Percentiles rank a stretch among this genome's conserved stretches.
Conservation (phyloP, 2,113 vertebrate genomes). For the Pterophyllum scalare region DNA sequence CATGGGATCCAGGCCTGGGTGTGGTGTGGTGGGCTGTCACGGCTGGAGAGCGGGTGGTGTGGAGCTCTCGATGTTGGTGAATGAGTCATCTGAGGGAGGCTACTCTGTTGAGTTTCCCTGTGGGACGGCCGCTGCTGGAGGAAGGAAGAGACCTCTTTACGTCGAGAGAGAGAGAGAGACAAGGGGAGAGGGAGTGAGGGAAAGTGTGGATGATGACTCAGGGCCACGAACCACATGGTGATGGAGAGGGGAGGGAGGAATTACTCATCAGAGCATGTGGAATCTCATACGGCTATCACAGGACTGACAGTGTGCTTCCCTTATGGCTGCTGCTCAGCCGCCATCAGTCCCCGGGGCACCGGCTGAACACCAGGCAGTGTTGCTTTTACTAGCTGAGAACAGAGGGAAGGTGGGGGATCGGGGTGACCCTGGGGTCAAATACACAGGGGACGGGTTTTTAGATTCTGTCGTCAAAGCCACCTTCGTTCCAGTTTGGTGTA, state of each 20-base stretch:
- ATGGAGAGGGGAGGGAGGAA: slow-evolving; percentile 81
- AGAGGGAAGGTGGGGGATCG: not conserved
- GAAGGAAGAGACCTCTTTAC: slow-evolving; percentile 60
- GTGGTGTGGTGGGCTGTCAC: slow-evolving; percentile 64
- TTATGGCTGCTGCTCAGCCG: slow-evolving; percentile 38
- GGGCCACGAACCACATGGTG: slow-evolving; percentile 83
- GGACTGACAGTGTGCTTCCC: slow-evolving; percentile 82
- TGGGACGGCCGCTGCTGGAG: slow-evolving; percentile 51
- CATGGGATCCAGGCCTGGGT: slow-evolving; percentile 62
- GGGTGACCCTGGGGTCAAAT: slow-evolving; percentile 19
- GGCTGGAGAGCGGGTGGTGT: slow-evolving; percentile 60
- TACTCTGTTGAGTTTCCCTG: slow-evolving; percentile 62
- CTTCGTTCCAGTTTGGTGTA: not conserved
- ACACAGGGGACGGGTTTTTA: slow-evolving; percentile 1
- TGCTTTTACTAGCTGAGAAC: slow-evolving; percentile 12
- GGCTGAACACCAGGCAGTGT: slow-evolving; percentile 6
- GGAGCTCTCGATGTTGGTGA: slow-evolving; percentile 56
- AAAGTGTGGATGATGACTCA: slow-evolving; percentile 85
- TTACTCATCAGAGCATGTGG: slow-evolving; percentile 91
- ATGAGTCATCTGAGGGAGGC: slow-evolving; percentile 72
- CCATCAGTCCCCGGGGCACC: slow-evolving; percentile 40
- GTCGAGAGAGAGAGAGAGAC: slow-evolving; percentile 18
- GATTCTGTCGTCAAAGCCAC: slow-evolving; percentile 8
- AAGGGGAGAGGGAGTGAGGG: slow-evolving; percentile 57
- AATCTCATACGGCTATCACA: slow-evolving; percentile 90